These are phyloP conservation scores for Tinea pellionella DNA, from an alignment of 2,888 invertebrate species.

Conservation along the genomic window DNA sequence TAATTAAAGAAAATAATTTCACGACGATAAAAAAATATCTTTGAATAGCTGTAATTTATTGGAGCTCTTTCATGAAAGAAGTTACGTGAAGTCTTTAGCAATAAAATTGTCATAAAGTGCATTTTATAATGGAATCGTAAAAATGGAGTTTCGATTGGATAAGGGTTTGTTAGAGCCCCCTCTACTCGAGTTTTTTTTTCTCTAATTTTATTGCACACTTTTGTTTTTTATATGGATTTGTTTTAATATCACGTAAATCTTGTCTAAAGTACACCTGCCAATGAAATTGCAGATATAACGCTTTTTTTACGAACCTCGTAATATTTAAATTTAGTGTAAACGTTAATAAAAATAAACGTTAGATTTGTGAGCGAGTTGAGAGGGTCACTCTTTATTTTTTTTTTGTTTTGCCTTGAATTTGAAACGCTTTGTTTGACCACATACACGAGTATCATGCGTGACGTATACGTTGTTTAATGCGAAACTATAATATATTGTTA, in stretches of 20 bases:
- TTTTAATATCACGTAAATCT: conserved; percentile 4
- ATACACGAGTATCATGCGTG: no score
- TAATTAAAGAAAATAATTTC: no score
- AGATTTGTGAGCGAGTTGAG: neutral
- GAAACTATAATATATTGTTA: no score
- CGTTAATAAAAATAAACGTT: neutral
- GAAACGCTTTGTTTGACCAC: no score
- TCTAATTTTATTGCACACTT: conserved; percentile 46
- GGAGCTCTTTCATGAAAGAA: conserved; percentile 39
- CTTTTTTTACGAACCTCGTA: neutral
- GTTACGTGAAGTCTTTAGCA: conserved; percentile 65
- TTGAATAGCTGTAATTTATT: conserved; percentile 2
- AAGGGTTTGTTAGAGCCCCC: conserved; percentile 24
- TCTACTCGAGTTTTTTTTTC: conserved; percentile 38
- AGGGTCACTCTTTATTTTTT: neutral
- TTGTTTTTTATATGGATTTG: conserved; percentile 26
- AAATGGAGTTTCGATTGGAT: conserved; percentile 42
- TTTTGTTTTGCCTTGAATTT: no score
- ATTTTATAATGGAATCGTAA: conserved; percentile 67
- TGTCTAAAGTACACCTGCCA: conserved; percentile 3
- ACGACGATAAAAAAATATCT: no score
- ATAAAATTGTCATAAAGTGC: conserved; percentile 64
- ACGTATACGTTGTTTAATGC: no score
- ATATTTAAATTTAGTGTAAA: neutral
- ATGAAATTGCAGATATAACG: neutral